Conservation (phyloP, 1,140 invertebrate genomes). For the Druon quercuslanigerum region DNA sequence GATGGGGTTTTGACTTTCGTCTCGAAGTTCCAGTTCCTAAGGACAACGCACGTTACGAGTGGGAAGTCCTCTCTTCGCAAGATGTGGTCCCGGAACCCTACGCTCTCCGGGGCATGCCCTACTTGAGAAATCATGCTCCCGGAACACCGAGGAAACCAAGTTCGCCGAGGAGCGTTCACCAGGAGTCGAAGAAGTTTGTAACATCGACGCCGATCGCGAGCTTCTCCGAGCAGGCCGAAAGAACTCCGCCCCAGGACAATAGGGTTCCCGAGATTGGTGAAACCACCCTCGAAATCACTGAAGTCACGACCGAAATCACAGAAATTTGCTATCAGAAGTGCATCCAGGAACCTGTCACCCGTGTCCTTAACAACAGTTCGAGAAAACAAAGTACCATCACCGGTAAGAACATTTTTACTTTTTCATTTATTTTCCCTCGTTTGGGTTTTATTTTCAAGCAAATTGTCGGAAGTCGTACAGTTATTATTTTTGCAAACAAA, state of each 20-base stretch:
- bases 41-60: conserved; percentile 67
- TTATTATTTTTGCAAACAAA: no score
- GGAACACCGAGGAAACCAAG: conserved; percentile 48
- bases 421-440: conserved; percentile 28
- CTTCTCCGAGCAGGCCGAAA: conserved; percentile 54
- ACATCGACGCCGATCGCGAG: conserved; percentile 41
- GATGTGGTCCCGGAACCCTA: conserved; percentile 73
- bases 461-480: no score
- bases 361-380: conserved; percentile 51
- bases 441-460: no score
- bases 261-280: conserved; percentile 66
- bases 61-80: conserved; percentile 63
- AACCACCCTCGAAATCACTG: conserved; percentile 49
- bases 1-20: conserved; percentile 76
- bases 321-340: conserved; percentile 49
- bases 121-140: conserved; percentile 64
- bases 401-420: conserved; percentile 56
- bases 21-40: conserved; percentile 68
- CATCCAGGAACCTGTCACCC: conserved; percentile 58
- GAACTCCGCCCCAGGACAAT: conserved; percentile 66
- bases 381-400: conserved; percentile 71
- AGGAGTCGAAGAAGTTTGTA: conserved; percentile 29
- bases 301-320: conserved; percentile 30
- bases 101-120: conserved; percentile 71
- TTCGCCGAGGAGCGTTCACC: conserved; percentile 28